Conservation (phyloP, 2,113 vertebrate genomes). For the Catharus fuscescens region DNA sequence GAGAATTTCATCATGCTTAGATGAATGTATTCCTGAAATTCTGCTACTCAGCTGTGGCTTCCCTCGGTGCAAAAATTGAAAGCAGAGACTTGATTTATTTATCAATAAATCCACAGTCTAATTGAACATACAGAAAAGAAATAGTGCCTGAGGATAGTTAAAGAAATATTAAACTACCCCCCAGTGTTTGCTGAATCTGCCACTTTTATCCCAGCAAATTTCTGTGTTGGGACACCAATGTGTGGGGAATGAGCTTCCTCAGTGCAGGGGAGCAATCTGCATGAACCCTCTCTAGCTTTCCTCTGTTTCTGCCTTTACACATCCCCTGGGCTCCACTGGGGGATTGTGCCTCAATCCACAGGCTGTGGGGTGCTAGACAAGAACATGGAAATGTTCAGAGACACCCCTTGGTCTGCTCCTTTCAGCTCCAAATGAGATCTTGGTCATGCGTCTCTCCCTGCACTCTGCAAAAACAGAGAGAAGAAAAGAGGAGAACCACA, state of each 20-base stretch:
- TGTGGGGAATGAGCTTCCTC: not conserved
- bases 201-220: slow-evolving; percentile 22
- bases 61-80: slow-evolving; percentile 13
- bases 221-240: not conserved
- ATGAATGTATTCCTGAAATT: slow-evolving; percentile 46
- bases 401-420: not conserved
- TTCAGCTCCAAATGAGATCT: not conserved
- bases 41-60: slow-evolving; percentile 22
- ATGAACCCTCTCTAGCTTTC: not conserved
- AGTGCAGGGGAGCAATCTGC: not conserved
- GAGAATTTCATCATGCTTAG: slow-evolving; percentile 11
- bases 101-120: slow-evolving; percentile 45
- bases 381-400: not conserved
- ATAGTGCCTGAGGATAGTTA: not conserved
- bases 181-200: slow-evolving; percentile 36
- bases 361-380: not conserved
- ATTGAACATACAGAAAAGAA: slow-evolving; percentile 24
- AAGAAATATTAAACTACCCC: slow-evolving; percentile 28
- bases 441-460: not conserved
- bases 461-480: not conserved
- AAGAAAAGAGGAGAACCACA: not conserved
- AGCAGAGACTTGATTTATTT: slow-evolving; percentile 50
- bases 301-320: not conserved
- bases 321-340: not conserved
- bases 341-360: not conserved